Conservation (phyloP, 2,888 invertebrate genomes). For the Mellilla xanthometata region DNA sequence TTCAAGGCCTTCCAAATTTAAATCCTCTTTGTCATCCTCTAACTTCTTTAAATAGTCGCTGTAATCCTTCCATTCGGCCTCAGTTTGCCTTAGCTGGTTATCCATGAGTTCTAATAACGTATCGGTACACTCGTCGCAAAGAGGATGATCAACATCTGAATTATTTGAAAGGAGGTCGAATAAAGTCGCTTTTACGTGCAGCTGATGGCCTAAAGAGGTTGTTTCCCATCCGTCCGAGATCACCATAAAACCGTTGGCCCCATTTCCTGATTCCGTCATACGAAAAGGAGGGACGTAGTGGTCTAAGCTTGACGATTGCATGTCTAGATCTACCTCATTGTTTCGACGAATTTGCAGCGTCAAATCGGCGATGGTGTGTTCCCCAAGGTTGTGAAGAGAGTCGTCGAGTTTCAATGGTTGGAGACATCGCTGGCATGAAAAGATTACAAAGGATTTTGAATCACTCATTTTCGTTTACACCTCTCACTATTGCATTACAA, state of each 20-base stretch:
- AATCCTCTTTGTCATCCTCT: slow-evolving; percentile 86
- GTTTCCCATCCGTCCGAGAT: slow-evolving; percentile 93
- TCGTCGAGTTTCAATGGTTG: slow-evolving; percentile 94
- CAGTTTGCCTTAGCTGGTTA: slow-evolving; percentile 91
- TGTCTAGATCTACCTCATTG: slow-evolving; percentile 86
- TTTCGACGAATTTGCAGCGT: slow-evolving; percentile 82
- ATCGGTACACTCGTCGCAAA: slow-evolving; percentile 98
- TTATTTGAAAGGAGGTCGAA: slow-evolving; percentile 96
- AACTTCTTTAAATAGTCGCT: slow-evolving; percentile 90
- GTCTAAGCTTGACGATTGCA: slow-evolving; percentile 90
- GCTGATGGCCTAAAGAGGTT: slow-evolving; percentile 69
- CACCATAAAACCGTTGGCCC: slow-evolving; percentile 95
- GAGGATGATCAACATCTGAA: slow-evolving; percentile 96
- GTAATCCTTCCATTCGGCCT: slow-evolving; percentile 95
- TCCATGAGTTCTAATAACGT: slow-evolving; percentile 94
- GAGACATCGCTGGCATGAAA: slow-evolving; percentile 96
- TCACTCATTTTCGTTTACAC: slow-evolving; percentile 83
- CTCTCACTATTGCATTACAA: slow-evolving; percentile 54
- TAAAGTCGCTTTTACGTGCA: slow-evolving; percentile 90
- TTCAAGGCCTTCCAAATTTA: slow-evolving; percentile 88
- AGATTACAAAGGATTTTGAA: slow-evolving; percentile 89
- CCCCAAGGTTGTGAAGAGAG: slow-evolving; percentile 91
- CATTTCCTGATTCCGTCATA: slow-evolving; percentile 90
- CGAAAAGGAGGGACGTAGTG: slow-evolving; percentile 92
- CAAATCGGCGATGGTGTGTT: slow-evolving; percentile 94